A percentile compares a stretch with the other conserved stretches of the same genome.
These are phyloP conservation scores for Tachuris rubrigastra DNA, from an alignment of 2,113 vertebrate species.

Conservation along the genomic window DNA sequence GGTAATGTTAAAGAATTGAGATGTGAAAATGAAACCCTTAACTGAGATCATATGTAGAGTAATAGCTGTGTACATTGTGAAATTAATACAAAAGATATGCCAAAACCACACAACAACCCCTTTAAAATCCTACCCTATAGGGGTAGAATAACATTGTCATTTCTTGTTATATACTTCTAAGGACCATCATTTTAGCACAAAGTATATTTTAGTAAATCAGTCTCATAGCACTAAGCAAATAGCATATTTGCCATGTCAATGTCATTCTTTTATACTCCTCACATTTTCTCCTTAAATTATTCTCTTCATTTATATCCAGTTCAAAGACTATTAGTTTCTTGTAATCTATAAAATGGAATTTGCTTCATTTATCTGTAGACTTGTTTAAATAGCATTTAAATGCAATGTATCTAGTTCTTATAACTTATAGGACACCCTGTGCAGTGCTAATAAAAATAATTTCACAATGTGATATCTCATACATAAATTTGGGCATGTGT, in stretches of 20 bases:
- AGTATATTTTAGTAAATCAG: not conserved
- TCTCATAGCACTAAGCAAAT: not conserved
- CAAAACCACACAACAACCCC: rapidly evolving
- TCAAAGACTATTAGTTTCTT: not conserved
- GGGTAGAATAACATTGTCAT: not conserved
- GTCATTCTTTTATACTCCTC: not conserved
- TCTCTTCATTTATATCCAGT: not conserved
- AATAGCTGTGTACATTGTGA: not conserved
- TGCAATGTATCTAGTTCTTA: not conserved
- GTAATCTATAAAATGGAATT: not conserved
- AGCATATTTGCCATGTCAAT: not conserved
- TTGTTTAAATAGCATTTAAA: not conserved
- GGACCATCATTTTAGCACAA: not conserved
- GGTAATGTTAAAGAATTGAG: not conserved
- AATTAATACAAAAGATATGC: not conserved
- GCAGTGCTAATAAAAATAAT: not conserved
- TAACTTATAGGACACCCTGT: not conserved
- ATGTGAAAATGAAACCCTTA: not conserved
- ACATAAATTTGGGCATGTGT: not conserved
- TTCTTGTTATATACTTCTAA: not conserved
- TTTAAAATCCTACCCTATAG: not conserved
- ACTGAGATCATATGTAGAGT: not conserved
- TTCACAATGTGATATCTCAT: not conserved
- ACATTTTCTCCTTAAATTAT: not conserved
- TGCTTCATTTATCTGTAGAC: not conserved